A percentile compares a stretch with the other conserved stretches of the same genome.
phyloP scores from a whole-genome alignment of 1,140 invertebrate genomes.

The Eumeta japonica region DNA sequence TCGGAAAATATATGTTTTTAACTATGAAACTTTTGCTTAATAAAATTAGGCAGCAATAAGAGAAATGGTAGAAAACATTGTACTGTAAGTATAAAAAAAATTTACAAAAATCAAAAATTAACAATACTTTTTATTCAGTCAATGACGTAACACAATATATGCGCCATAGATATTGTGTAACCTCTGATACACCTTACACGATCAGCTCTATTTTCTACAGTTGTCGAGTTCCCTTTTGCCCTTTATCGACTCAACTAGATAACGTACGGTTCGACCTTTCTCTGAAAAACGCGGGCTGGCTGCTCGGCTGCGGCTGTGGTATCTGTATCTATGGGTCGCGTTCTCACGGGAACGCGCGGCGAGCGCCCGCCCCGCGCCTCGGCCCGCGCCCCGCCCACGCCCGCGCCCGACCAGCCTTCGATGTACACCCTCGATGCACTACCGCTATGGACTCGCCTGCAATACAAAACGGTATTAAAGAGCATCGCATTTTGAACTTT shows the following conservation, averaged over 20 bases:
- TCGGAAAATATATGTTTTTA: too few relatives aligned
- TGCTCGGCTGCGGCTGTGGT: constrained; percentile 11
- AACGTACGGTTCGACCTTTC: not conserved
- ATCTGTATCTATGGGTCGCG: constrained; percentile 23
- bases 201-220: not conserved
- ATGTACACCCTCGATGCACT: too few relatives aligned
- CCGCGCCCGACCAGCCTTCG: too few relatives aligned
- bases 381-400: not conserved
- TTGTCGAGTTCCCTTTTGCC: not conserved
- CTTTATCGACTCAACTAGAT: not conserved
- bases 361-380: not conserved
- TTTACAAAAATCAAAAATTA: not conserved
- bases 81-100: too few relatives aligned
- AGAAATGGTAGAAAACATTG: too few relatives aligned
- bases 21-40: too few relatives aligned
- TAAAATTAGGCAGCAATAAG: too few relatives aligned
- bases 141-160: not conserved
- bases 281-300: constrained; percentile 12
- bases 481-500: too few relatives aligned
- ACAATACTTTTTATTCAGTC: not conserved
- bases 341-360: constrained; percentile 49
- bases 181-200: too few relatives aligned
- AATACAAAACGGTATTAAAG: too few relatives aligned
- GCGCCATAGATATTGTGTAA: too few relatives aligned
- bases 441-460: too few relatives aligned